Base-by-base conservation (phyloP, 1,140 invertebrate species). In the Pomacea maculata region DNA sequence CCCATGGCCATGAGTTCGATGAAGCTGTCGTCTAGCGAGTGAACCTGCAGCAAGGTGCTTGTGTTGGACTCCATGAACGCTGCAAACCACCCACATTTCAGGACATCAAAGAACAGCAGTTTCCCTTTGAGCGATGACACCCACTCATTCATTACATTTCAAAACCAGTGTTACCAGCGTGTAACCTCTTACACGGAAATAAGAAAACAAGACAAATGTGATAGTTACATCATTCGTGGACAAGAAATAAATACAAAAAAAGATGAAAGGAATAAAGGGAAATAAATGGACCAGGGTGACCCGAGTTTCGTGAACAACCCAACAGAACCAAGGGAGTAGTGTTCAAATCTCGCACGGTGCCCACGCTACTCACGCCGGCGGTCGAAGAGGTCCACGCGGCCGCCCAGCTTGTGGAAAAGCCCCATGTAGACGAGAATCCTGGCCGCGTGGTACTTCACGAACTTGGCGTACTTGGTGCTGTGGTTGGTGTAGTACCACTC, bases 401-500 rank as follows among this genome's bases (percentile, higher is more conserved):
- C 92, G 19, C 92, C 92, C 12, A 94, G 89, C 80, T 92, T 88
- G 78, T 93, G 91, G 54, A 93, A 91, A 61, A 93, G 87, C n/a
- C 93, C 93, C 86, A 94, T 89, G 86, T 94, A 94, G 54, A 95
- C 94, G 7, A 95, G 91, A 25, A 94, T 93, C 79, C 94, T 88
- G 7, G 94, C 94, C 0, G 94, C 94, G 86, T 95, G 94, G 88
- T 95, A 94, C 87, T 95, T 95, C 55, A 95, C 94, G 87, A 93
- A 95, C 75, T 93, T 92, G 29, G 94, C 94, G 88, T 94, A 95
- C 84, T 94, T 94, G 63, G 94, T 95, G 83, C 93, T 94, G 87
- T 95, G 94, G 87, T 95, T 95, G 65, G 94, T 95, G 90, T 95
- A 95, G 90, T 95, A 95, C 94, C 94, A 95, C 87, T 95, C 95